Percentiles rank a stretch among this genome's conserved stretches.
Conservation (phyloP, 2,888 invertebrate species). For the Sipha maydis region DNA sequence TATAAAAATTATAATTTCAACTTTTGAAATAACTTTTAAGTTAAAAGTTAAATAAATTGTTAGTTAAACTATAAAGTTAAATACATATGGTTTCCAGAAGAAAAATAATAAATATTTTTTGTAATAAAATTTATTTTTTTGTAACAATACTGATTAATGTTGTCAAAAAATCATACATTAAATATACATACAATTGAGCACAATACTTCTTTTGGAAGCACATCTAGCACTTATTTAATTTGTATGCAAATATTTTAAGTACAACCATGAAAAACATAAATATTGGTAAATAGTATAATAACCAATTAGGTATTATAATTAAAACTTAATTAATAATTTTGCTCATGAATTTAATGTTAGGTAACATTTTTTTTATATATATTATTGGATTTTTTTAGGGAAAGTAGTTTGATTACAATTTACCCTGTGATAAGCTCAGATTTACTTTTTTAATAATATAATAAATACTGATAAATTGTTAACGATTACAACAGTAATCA, state of each 20-base stretch:
- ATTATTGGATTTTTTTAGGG: slow-evolving; percentile 32
- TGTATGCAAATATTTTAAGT: background rate
- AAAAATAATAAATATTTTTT: background rate
- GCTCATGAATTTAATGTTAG: slow-evolving; percentile 38
- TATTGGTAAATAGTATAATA: background rate
- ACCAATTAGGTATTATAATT: background rate
- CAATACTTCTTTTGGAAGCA: slow-evolving; percentile 39
- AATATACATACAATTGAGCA: slow-evolving; percentile 41
- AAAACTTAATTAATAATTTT: slow-evolving; percentile 23
- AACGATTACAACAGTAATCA: slow-evolving; percentile 57
- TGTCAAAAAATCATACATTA: background rate
- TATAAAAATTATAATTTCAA: background rate
- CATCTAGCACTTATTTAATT: slow-evolving; percentile 19
- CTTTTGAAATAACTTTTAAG: background rate
- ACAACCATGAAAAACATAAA: slow-evolving; percentile 18
- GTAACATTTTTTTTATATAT: slow-evolving; percentile 31
- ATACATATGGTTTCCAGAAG: background rate
- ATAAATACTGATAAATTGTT: slow-evolving; percentile 13
- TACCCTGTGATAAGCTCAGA: slow-evolving; percentile 57
- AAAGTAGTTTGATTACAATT: slow-evolving; percentile 47
- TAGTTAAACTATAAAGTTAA: background rate
- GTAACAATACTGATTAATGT: background rate
- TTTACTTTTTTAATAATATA: slow-evolving; percentile 11
- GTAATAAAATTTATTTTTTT: background rate
- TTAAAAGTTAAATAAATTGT: background rate